These are phyloP conservation scores for Eulemur rubriventer DNA, from an alignment of 2,797 vertebrate species.

Conservation along the genomic window DNA sequence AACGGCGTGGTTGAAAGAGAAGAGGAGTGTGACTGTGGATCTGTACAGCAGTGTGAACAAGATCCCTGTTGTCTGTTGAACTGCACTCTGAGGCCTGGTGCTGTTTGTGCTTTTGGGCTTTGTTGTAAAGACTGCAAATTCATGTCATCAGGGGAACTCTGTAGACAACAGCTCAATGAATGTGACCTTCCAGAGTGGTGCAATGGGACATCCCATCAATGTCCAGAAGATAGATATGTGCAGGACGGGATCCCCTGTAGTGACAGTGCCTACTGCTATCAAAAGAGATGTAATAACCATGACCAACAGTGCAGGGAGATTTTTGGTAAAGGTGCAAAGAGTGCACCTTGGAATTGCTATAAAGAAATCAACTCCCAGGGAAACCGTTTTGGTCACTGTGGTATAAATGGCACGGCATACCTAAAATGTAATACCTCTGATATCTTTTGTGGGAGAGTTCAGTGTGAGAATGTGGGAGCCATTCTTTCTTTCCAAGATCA, in stretches of 20 bases:
- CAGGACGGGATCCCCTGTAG: slow-evolving; percentile 72
- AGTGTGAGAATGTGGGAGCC: slow-evolving; percentile 66
- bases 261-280: slow-evolving; percentile 59
- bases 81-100: slow-evolving; percentile 61
- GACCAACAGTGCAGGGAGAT: slow-evolving; percentile 69
- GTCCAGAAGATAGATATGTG: slow-evolving; percentile 72
- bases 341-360: slow-evolving; percentile 79
- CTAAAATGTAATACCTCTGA: slow-evolving; percentile 63
- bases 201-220: slow-evolving; percentile 71
- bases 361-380: slow-evolving; percentile 81
- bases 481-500: slow-evolving; percentile 58
- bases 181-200: slow-evolving; percentile 83
- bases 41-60: slow-evolving; percentile 46
- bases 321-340: slow-evolving; percentile 75
- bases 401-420: slow-evolving; percentile 59
- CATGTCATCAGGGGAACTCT: slow-evolving; percentile 66
- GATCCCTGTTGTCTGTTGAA: slow-evolving; percentile 67
- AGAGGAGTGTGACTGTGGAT: slow-evolving; percentile 76
- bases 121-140: slow-evolving; percentile 78
- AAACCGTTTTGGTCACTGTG: slow-evolving; percentile 84
- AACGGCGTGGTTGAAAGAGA: slow-evolving; percentile 58
- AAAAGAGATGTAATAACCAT: slow-evolving; percentile 63
- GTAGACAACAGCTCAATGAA: slow-evolving; percentile 64
- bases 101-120: slow-evolving; percentile 68
- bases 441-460: slow-evolving; percentile 72